phyloP scores from a whole-genome alignment of 2,888 invertebrate species.

The Toxonevra muliebris region DNA sequence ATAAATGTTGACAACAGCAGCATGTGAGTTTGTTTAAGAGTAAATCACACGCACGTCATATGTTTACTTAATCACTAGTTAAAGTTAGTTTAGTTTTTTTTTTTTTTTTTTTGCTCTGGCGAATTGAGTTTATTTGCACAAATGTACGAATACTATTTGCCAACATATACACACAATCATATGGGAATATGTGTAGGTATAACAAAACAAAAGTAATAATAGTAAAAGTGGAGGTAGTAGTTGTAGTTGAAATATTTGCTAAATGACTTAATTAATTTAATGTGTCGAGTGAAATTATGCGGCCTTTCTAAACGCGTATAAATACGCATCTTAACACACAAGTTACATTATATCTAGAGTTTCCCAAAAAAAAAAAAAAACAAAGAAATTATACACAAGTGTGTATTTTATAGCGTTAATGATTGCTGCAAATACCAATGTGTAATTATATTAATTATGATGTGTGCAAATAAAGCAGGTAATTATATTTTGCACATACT shows the following conservation, averaged over 20 bases:
- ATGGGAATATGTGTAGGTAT: not conserved
- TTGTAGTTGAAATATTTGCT: not conserved
- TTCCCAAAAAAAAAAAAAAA: no score
- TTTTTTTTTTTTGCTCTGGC: not conserved
- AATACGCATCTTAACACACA: no score
- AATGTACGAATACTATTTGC: no score
- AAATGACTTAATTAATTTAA: constrained; percentile 10
- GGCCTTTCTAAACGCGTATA: not conserved
- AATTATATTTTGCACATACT: no score
- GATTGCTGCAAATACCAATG: constrained; percentile 9
- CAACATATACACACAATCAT: not conserved
- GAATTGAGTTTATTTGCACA: not conserved
- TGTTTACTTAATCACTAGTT: constrained; percentile 6
- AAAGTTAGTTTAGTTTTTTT: constrained; percentile 1
- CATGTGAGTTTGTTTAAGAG: not conserved
- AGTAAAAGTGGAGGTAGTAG: not conserved
- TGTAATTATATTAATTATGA: constrained; percentile 17
- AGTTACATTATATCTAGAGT: no score
- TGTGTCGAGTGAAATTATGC: not conserved
- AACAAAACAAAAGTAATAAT: no score
- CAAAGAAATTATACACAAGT: no score
- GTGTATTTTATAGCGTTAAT: not conserved
- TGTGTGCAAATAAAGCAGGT: constrained; percentile 10
- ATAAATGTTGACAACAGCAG: no score
- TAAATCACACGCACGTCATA: constrained; percentile 2